Evolutionary conservation across 2,888 invertebrate species (phyloP).

Genomic region (Steinernema carpocapsae): DNA sequence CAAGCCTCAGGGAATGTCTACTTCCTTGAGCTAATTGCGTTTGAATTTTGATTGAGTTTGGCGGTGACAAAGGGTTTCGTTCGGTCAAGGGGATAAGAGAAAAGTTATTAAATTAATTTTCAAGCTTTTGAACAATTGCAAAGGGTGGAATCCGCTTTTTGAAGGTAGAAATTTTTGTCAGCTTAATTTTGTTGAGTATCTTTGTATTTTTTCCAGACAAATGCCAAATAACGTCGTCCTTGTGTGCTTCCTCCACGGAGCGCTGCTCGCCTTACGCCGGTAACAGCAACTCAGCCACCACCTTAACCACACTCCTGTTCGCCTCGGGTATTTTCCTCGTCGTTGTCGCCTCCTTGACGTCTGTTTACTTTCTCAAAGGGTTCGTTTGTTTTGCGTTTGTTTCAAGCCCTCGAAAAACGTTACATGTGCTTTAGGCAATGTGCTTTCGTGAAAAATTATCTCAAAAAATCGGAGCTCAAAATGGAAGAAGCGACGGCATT

Average conservation of each 20-base stretch:
- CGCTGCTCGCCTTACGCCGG: conserved; percentile 43
- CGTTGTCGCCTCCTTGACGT: conserved; percentile 49
- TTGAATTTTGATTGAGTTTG: too few relatives aligned
- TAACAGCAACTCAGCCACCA: not conserved
- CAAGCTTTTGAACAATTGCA: too few relatives aligned
- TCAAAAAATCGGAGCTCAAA: conserved; percentile 61
- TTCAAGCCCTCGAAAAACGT: not conserved
- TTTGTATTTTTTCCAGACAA: conserved; percentile 50
- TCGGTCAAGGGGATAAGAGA: too few relatives aligned
- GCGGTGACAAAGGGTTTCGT: too few relatives aligned
- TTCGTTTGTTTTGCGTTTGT: conserved; percentile 24
- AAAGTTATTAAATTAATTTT: too few relatives aligned
- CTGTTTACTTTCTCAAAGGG: conserved; percentile 55
- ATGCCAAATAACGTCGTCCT: conserved; percentile 59
- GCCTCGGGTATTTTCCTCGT: conserved; percentile 52
- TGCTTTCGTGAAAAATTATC: conserved; percentile 56
- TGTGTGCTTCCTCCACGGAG: conserved; percentile 53
- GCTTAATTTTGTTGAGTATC: not conserved
- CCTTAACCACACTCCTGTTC: conserved; percentile 44
- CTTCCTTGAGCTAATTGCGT: too few relatives aligned
- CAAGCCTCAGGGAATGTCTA: too few relatives aligned
- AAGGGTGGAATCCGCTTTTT: too few relatives aligned
- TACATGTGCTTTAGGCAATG: conserved; percentile 43
- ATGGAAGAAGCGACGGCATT: conserved; percentile 59
- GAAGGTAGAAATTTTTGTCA: not conserved